Conservation (phyloP, 1,140 invertebrate species). For the Microplitis mediator region DNA sequence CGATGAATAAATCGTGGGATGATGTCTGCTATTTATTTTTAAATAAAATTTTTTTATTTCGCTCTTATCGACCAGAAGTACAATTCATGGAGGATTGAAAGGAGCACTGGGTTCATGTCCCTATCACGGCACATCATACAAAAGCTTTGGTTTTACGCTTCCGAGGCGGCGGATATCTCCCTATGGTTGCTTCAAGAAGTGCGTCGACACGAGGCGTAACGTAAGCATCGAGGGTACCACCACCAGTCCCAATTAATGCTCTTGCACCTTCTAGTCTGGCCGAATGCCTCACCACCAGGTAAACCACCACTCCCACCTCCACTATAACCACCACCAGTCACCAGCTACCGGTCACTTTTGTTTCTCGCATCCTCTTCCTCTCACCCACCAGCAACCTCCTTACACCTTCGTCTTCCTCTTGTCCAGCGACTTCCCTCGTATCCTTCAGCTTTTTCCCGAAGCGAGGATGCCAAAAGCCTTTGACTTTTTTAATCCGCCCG, state of each 20-base stretch:
- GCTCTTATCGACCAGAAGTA: slow-evolving; percentile 11
- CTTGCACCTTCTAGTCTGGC: background rate
- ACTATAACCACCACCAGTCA: background rate
- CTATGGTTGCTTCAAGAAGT: slow-evolving; percentile 87
- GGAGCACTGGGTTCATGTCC: slow-evolving; percentile 71
- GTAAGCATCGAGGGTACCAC: slow-evolving; percentile 73
- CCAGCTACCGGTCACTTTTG: background rate
- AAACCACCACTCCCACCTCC: no score
- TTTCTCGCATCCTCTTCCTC: background rate
- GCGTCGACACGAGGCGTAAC: slow-evolving; percentile 84
- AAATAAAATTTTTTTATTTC: background rate
- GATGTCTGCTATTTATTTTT: background rate
- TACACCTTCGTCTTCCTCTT: no score
- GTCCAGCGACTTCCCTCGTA: no score
- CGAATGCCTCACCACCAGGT: background rate
- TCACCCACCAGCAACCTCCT: no score
- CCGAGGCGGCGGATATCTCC: slow-evolving; percentile 57
- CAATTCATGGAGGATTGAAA: slow-evolving; percentile 15
- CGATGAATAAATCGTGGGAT: background rate
- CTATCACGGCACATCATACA: slow-evolving; percentile 75
- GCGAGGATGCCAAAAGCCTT: no score
- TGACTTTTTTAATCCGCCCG: no score
- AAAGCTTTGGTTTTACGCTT: slow-evolving; percentile 41
- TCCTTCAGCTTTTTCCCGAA: no score
- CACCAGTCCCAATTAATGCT: background rate